Base-by-base conservation (phyloP, 1,140 invertebrate genomes). In the Brachionus angularis region DNA sequence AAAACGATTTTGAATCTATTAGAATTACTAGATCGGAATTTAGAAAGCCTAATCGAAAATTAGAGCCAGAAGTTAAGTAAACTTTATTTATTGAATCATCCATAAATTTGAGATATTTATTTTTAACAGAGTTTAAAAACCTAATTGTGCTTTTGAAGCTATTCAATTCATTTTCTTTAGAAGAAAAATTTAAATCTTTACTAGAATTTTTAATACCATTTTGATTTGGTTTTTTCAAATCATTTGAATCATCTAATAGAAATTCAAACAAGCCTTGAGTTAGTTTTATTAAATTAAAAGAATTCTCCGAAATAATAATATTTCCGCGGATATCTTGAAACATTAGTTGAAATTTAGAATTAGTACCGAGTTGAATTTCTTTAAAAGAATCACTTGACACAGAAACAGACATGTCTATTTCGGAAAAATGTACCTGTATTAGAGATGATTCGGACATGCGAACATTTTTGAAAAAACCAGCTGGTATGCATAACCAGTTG, bases 391-490 rank as follows among this genome's bases (percentile, higher is more conserved):
- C 33, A 3, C 33, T 12, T 21, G 53, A 58, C 36, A 58, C 36
- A 18, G 33, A 39, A 33, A 58, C 14, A 23, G 53, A 58, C 8
- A 34, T 39, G 33, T 58, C 53, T 23, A 58, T 39, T 14, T 58
- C 39, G 33, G 62, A 34, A 50, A 67, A 50, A 33, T 50, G 62
- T 47, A 67, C 42, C 18, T 67, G 62, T 27, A 50, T 16, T 10
- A 47, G 27, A 14, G 62, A 67, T 2, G 62, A 67, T 3, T 50
- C 27, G 18, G 42, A 47, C 62, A 67, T 46, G 25, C 47, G 8
- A 16, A 67, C 62, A 50, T 67, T 67, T 47, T 50, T 67, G 12
- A 67, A 67, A 34, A 67, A 50, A 27, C 62, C 62, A 10, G 46
- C 62, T 1, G 62, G 62, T 10, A 67, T 46, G n/a, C 62, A 34